Base-by-base conservation (phyloP, 92 coral and sea anemone species). In the Metridium senile region DNA sequence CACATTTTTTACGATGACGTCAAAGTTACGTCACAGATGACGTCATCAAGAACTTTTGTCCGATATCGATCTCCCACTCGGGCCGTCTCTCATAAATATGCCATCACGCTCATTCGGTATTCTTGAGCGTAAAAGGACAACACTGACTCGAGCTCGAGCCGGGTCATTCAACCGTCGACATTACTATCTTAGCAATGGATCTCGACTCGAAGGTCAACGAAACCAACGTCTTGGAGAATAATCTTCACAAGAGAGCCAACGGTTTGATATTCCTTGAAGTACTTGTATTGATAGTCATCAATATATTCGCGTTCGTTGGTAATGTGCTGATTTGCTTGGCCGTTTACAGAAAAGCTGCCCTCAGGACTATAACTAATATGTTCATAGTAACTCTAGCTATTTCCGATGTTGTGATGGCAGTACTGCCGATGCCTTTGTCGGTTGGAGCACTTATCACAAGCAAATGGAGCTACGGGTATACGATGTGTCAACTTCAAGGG, bases 401-500 rank as follows among this genome's bases (percentile, higher is more conserved):
- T 21, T 79, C 90, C 13, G 97, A 91, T 71, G 89, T 89, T 26
- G 33, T 85, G n/a, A 75, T 91, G 65, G 93, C 93, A 10, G 6
- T 79, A 20, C 28, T 75, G 10, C 91, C 91, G 1, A 91, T 91
- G 97, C 97, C 97, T 1, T 45, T 91, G 13, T 80, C 84, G 1
- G 72, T 80, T 20, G 87, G 85, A 26, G 78, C 91, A 1, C 73
- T 89, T 0, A 71, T 82, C 0, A 33, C 77, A 9, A 90, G 85
- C 23, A 19, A 18, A 23, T 91, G 97, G 97, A 81, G 78, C 6
- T 85, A 80, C 39, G 91, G 97, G n/a, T 63, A 67, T n/a, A n/a
- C 77, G 3, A 72, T 66, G 26, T 91, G 97, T 64, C 97, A 91
- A 65, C 71, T 91, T 47, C 97, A 91, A 67, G 97, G 97, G 29